phyloP scores from a whole-genome alignment of 2,888 invertebrate genomes.

The Dasypogon diadema region DNA sequence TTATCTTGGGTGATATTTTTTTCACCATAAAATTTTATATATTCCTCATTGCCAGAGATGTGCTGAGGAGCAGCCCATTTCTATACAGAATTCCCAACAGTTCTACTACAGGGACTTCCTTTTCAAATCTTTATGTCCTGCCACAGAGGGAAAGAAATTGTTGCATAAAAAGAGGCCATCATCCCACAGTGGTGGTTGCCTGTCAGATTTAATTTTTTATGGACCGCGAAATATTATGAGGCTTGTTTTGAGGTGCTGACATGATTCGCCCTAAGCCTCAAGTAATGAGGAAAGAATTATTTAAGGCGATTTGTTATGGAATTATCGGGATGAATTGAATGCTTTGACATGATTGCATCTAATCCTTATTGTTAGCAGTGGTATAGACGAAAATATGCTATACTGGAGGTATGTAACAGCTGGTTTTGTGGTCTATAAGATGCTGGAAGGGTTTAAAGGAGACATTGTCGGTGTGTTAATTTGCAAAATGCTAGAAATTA shows the following conservation, averaged over 20 bases:
- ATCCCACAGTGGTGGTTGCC: constrained; percentile 7
- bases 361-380: constrained; percentile 30
- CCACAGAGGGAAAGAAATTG: neutral
- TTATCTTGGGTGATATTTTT: constrained; percentile 6
- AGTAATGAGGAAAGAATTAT: constrained; percentile 41
- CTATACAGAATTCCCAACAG: neutral
- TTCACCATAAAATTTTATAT: constrained; percentile 27
- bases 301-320: constrained; percentile 45
- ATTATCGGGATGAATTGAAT: constrained; percentile 30
- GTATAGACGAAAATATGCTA: neutral
- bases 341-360: constrained; percentile 42
- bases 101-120: neutral
- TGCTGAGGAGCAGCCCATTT: neutral
- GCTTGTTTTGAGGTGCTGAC: constrained; percentile 19
- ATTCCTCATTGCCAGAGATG: constrained; percentile 10
- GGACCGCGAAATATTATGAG: constrained; percentile 28
- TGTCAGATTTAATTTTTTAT: constrained; percentile 26
- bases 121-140: neutral
- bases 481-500: no score
- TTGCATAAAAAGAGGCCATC: constrained; percentile 25
- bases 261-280: constrained; percentile 18
- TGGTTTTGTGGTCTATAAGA: neutral
- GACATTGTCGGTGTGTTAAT: no score
- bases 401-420: neutral
- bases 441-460: no score